phyloP scores from a whole-genome alignment of 2,113 vertebrate genomes.

The Nycticorax nycticorax region DNA sequence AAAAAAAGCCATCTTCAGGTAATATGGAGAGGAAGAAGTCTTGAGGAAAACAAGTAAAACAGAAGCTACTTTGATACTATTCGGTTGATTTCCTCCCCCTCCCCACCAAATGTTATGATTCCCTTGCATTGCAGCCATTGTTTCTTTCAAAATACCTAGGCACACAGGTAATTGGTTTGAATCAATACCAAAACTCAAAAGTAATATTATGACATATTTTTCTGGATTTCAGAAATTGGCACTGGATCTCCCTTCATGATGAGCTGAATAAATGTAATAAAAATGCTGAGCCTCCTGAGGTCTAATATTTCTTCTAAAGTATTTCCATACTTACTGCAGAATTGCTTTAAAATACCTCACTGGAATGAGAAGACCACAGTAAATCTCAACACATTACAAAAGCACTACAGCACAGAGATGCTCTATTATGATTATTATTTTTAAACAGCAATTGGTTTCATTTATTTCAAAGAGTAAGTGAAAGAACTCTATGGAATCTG shows the following conservation, averaged over 20 bases:
- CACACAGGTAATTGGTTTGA: constrained; percentile 32
- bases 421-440: neutral
- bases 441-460: neutral
- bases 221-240: constrained; percentile 56
- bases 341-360: constrained; percentile 58
- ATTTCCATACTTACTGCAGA: constrained; percentile 58
- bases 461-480: neutral
- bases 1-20: neutral
- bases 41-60: neutral
- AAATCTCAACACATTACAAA: constrained; percentile 47
- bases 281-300: constrained; percentile 51
- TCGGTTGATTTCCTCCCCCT: neutral
- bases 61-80: neutral
- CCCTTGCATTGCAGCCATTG: neutral
- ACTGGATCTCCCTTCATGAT: constrained; percentile 25
- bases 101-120: neutral
- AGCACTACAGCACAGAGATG: neutral
- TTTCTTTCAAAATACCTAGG: neutral
- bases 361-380: constrained; percentile 42
- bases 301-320: constrained; percentile 54
- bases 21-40: neutral
- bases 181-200: constrained; percentile 18
- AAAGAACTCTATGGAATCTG: neutral
- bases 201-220: constrained; percentile 51
- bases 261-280: constrained; percentile 66